Conservation (phyloP, 2,888 invertebrate species). For the Pilophorus perplexus region DNA sequence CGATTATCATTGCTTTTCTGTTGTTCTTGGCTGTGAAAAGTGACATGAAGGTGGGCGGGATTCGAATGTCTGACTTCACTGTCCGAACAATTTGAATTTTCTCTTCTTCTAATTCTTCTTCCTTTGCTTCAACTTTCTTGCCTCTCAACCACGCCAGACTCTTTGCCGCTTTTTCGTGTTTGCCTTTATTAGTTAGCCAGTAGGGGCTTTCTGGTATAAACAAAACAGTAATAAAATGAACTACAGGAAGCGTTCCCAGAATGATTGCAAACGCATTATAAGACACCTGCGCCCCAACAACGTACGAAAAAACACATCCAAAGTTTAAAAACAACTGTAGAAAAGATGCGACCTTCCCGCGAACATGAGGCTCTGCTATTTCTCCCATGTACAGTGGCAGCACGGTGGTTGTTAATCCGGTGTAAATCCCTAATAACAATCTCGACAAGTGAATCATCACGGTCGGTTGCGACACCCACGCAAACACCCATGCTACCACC, state of each 20-base stretch:
- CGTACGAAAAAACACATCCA: slow-evolving; percentile 62
- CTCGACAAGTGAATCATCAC: slow-evolving; percentile 41
- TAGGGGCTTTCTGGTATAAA: slow-evolving; percentile 68
- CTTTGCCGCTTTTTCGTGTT: slow-evolving; percentile 58
- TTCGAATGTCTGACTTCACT: slow-evolving; percentile 42
- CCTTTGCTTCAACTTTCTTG: slow-evolving; percentile 58
- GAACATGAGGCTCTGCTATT: slow-evolving; percentile 56
- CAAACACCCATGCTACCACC: too few species aligned
- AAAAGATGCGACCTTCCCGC: slow-evolving; percentile 62
- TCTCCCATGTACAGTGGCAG: slow-evolving; percentile 85
- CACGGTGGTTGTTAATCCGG: slow-evolving; percentile 66
- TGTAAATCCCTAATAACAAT: slow-evolving; percentile 38
- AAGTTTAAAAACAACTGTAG: slow-evolving; percentile 58
- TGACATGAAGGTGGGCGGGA: slow-evolving; percentile 33
- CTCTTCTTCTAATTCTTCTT: slow-evolving; percentile 51
- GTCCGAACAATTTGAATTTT: slow-evolving; percentile 28
- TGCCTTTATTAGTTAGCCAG: slow-evolving; percentile 58
- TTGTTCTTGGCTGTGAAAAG: slow-evolving; percentile 43
- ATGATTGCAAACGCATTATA: slow-evolving; percentile 58
- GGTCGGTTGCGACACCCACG: too few species aligned
- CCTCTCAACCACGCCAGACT: slow-evolving; percentile 61
- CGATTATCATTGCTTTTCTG: slow-evolving; percentile 45
- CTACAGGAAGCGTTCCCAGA: slow-evolving; percentile 59
- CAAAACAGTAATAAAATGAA: slow-evolving; percentile 58
- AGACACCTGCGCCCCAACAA: slow-evolving; percentile 60